Evolutionary conservation across 2,888 invertebrate genomes (phyloP).

Genomic region (Pycnomerus fuliginosus): DNA sequence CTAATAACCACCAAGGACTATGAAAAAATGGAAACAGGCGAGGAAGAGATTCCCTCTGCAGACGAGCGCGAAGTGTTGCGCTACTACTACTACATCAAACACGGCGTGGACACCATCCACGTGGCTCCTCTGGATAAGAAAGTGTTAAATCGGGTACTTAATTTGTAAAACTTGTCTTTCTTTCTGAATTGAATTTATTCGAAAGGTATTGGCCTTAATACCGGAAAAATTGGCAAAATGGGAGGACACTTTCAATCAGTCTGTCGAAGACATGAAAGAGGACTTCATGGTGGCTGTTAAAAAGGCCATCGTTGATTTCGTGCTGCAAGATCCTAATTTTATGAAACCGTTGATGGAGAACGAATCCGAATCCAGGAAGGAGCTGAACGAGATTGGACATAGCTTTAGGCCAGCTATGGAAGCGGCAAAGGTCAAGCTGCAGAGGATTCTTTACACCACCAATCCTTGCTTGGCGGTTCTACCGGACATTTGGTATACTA

Average conservation of each 20-base stretch:
- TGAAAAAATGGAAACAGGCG: slow-evolving; percentile 53
- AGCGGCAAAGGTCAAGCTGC: slow-evolving; percentile 53
- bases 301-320: slow-evolving; percentile 90
- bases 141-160: slow-evolving; percentile 63
- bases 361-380: slow-evolving; percentile 57
- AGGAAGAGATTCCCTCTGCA: slow-evolving; percentile 58
- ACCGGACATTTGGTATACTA: slow-evolving; percentile 76
- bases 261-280: slow-evolving; percentile 77
- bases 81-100: slow-evolving; percentile 87
- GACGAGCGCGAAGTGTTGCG: slow-evolving; percentile 71
- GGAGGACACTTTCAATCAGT: slow-evolving; percentile 59
- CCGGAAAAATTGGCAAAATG: slow-evolving; percentile 65
- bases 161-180: slow-evolving; percentile 21
- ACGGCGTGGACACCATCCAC: slow-evolving; percentile 87
- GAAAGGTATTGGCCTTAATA: slow-evolving; percentile 64
- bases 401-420: slow-evolving; percentile 63
- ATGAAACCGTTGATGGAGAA: slow-evolving; percentile 58
- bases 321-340: slow-evolving; percentile 73
- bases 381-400: slow-evolving; percentile 63
- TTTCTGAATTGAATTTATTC: not conserved
- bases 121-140: slow-evolving; percentile 79
- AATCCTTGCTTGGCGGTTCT: slow-evolving; percentile 82
- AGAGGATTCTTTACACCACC: slow-evolving; percentile 68
- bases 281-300: slow-evolving; percentile 88
- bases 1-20: slow-evolving; percentile 66